Evolutionary conservation across 2,797 vertebrate species (phyloP), one percentile per base, ranked within the genome.

Genomic region (Notolepis coatsorum): DNA sequence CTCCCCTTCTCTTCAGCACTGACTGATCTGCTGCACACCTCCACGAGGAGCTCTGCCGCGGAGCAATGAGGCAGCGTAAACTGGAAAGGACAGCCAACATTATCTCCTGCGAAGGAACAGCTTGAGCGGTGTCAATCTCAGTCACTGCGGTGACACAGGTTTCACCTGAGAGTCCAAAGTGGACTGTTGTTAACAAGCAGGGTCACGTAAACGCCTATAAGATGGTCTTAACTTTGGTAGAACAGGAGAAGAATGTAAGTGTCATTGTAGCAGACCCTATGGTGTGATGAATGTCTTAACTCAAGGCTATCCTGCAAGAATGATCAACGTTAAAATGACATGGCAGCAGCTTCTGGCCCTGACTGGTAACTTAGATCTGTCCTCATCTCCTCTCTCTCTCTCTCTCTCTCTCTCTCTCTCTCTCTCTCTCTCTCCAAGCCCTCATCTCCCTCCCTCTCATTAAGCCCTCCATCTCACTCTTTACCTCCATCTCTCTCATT

Each of bases 271-370:
- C 12, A 58, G 51, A 51, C 27, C 9, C 42, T 66, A 37, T 63
- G 55, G 55, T 59, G 13, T 51, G 28, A 80, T 65, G 54, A 76
- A 68, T 59, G 63, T 69, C 41, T 58, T 52, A 25, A 57, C 38
- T 65, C 48, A n/a, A 59, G 61, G 33, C 28, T 47, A 51, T 69
- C 13, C 27, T 68, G 52, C 54, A 21, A n/a, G 49, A 60, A 71
- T 65, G 43, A 77, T 69, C 41, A 54, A 65, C 71, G 68, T 60
- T 65, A 71, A 69, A 73, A 53, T 68, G 53, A 61, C 66, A 46
- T 46, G 38, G 18, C n/a, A 39, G 35, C n/a, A n/a, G n/a, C n/a
- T n/a, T n/a, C 31, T 53, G 15, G 46, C 38, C 62, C 51, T 50
- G 49, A 46, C 47, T 51, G 39, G 1, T 25, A 12, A 6, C 27